These are phyloP conservation scores for Suncus etruscus DNA, from an alignment of 2,113 vertebrate genomes.

Conservation along the genomic window DNA sequence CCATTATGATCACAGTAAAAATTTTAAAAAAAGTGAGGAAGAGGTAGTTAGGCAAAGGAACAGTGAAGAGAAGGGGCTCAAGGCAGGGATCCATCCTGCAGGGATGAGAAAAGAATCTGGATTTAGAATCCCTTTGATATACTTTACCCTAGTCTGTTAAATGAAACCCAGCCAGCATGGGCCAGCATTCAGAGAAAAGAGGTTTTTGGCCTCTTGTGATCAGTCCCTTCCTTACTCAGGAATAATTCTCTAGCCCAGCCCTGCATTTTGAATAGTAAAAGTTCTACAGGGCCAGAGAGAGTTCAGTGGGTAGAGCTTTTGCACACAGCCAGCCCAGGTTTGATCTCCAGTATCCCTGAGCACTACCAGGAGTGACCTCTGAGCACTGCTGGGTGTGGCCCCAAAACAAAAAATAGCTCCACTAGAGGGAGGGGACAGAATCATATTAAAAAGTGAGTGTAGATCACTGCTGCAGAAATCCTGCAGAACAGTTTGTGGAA, in stretches of 20 bases:
- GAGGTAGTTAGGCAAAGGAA: background rate
- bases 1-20: no score
- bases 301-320: no score
- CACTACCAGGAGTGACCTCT: no score
- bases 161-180: background rate
- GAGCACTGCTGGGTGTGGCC: no score
- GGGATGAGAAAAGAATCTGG: background rate
- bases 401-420: background rate
- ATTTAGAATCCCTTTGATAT: no score
- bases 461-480: background rate
- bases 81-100: background rate
- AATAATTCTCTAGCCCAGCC: background rate
- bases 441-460: background rate
- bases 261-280: background rate
- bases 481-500: no score
- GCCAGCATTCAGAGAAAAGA: background rate
- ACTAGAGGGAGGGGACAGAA: background rate
- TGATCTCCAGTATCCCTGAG: no score
- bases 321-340: no score
- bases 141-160: no score
- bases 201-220: background rate
- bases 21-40: no score
- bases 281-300: background rate
- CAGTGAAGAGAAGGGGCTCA: background rate
- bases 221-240: background rate